Evolutionary conservation across 2,113 vertebrate genomes (phyloP), one percentile per base, ranked within the genome.

Genomic region (Oreocharis arfaki): DNA sequence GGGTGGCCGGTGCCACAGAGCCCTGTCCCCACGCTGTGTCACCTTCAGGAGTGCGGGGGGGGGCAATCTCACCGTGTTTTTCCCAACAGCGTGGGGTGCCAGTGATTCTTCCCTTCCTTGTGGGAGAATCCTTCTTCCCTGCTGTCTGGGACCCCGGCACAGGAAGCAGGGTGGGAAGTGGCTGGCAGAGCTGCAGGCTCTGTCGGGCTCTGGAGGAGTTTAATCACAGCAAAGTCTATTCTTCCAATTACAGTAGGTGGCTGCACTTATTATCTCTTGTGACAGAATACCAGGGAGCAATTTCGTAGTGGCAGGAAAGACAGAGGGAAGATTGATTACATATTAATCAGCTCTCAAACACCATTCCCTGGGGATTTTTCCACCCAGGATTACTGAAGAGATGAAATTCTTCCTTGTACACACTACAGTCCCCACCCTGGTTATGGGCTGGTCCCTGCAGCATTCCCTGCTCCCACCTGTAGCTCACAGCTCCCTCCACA

Each of bases 171-270:
- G n/a, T 37, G 84, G 73, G 89, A 65, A 86, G 89, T 1, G 6
- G 84, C 52, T 68, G 64, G 83, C 55, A 23, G 93, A 90, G 92
- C 94, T 50, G 83, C 37, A 23, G 85, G 63, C 33, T 65, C 10
- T 44, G 91, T 35, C 7, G 6, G 82, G 82, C 1, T 1, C 77
- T 67, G 93, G 69, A 87, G 93, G 92, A 94, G 95, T 92, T 94
- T 94, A 84, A 84, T 95, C 26, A n/a, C 84, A 88, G 90, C 56
- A 27, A 87, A 94, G 84, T 91, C 96, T 96, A 61, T 95, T 96
- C 75, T 90, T 82, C 88, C 87, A 92, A 57, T 95, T 89, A 92
- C 47, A 73, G 96, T 89, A 93, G 95, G 95, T 96, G 93, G 91
- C 91, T 95, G 90, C 78, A 84, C 89, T 96, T 81, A 77, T 79